Evolutionary conservation across 2,797 vertebrate genomes (phyloP).

Genomic region (Xyrichtys novacula): DNA sequence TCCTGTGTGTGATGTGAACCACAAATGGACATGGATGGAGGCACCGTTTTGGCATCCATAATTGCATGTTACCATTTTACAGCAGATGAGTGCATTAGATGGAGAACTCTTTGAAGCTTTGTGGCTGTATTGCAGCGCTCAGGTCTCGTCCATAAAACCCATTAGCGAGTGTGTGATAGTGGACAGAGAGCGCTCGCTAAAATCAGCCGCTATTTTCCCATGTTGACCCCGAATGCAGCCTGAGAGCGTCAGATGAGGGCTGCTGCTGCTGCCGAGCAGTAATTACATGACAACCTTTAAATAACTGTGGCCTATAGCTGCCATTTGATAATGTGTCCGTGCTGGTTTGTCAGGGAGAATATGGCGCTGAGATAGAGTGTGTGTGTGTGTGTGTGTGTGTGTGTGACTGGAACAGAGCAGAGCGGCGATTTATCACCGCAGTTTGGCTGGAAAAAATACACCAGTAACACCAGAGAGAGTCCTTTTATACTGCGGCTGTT

Average conservation of each 20-base stretch:
- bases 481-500: slow-evolving; percentile 34
- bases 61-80: slow-evolving; percentile 72
- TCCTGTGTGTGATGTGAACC: slow-evolving; percentile 63
- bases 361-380: slow-evolving; percentile 27
- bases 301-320: slow-evolving; percentile 69
- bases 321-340: slow-evolving; percentile 68
- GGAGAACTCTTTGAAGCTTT: slow-evolving; percentile 69
- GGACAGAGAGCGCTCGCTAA: slow-evolving; percentile 51
- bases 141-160: slow-evolving; percentile 77
- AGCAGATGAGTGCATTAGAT: slow-evolving; percentile 71
- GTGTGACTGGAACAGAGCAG: slow-evolving; percentile 33
- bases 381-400: no score
- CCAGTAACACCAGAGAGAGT: slow-evolving; percentile 41
- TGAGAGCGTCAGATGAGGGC: slow-evolving; percentile 51
- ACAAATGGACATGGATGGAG: slow-evolving; percentile 72
- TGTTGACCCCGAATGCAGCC: slow-evolving; percentile 63
- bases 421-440: slow-evolving; percentile 57
- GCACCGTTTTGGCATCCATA: slow-evolving; percentile 70
- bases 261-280: slow-evolving; percentile 39
- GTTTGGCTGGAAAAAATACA: slow-evolving; percentile 46
- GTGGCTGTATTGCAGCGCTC: slow-evolving; percentile 51
- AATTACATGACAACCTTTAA: slow-evolving; percentile 80
- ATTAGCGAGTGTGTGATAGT: slow-evolving; percentile 73
- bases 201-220: slow-evolving; percentile 49
- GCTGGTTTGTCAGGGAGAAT: slow-evolving; percentile 44